phyloP scores from a whole-genome alignment of 2,113 vertebrate genomes.

The Labeo catla region DNA sequence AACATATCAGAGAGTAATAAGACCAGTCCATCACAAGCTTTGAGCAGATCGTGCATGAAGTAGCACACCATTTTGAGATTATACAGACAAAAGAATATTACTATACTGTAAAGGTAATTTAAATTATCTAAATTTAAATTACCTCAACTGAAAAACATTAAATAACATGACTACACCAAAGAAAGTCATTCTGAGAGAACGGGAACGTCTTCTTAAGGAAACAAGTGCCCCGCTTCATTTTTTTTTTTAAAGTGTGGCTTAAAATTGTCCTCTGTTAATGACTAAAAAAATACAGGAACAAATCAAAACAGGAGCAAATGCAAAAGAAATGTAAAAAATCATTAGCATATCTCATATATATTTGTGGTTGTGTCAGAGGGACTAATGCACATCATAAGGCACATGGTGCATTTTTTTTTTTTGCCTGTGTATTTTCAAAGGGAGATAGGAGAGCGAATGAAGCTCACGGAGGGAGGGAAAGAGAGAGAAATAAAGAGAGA shows the following conservation, averaged over 20 bases:
- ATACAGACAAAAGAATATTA: background rate
- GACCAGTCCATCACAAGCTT: background rate
- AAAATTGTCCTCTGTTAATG: background rate
- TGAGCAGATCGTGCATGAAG: background rate
- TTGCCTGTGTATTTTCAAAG: conserved; percentile 42
- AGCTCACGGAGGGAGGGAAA: conserved; percentile 35
- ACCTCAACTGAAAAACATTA: background rate
- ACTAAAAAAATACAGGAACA: background rate
- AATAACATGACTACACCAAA: background rate
- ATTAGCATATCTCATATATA: conserved; percentile 28
- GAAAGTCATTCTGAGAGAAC: background rate
- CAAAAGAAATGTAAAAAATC: conserved; percentile 3
- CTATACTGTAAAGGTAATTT: background rate
- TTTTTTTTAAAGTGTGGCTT: background rate
- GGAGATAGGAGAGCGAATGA: conserved; percentile 4
- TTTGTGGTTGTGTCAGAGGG: conserved; percentile 18
- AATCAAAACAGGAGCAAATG: background rate
- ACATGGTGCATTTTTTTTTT: conserved; percentile 26
- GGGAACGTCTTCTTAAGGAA: background rate
- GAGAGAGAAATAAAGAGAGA: conserved; percentile 44
- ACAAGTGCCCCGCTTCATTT: background rate
- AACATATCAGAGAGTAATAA: background rate
- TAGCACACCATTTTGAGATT: background rate
- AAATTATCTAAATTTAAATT: background rate
- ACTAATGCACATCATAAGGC: conserved; percentile 39